phyloP scores from a whole-genome alignment of 2,113 vertebrate genomes.

The Trichomycterus rosablanca region DNA sequence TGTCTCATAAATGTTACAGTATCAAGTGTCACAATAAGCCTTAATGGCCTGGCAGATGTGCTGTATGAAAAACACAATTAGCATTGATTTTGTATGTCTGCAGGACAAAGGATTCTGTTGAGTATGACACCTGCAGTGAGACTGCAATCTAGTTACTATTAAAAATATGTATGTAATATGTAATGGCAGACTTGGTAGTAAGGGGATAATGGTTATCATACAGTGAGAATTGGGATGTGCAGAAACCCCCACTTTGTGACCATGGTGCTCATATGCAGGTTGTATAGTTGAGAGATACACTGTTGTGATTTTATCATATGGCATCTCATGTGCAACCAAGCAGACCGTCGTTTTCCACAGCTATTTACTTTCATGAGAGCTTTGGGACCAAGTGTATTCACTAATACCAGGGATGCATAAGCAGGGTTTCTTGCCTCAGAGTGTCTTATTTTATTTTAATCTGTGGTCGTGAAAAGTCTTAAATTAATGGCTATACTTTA shows the following conservation, averaged over 20 bases:
- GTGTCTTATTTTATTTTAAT: no score
- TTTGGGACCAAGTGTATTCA: constrained; percentile 10
- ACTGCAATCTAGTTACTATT: no score
- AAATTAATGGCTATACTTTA: no score
- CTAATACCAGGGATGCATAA: neutral
- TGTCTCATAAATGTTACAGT: neutral
- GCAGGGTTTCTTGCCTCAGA: constrained; percentile 4
- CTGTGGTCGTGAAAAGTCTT: no score
- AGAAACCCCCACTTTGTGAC: constrained; percentile 2
- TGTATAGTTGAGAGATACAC: constrained; percentile 21
- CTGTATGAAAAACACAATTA: constrained; percentile 54
- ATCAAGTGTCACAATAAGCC: no score
- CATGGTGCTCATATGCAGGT: neutral
- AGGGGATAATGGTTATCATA: constrained; percentile 14
- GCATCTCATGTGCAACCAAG: constrained; percentile 13
- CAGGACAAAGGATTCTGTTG: constrained; percentile 51
- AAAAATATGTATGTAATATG: constrained; percentile 24
- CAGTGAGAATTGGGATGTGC: constrained; percentile 2
- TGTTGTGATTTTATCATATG: constrained; percentile 24
- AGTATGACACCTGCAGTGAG: no score
- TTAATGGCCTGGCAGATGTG: neutral
- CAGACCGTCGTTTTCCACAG: constrained; percentile 14
- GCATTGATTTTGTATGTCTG: constrained; percentile 55
- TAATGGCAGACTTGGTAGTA: constrained; percentile 37
- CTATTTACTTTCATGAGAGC: constrained; percentile 39